Percentiles rank a stretch among this genome's conserved stretches.
These are phyloP conservation scores for Caranx ignobilis DNA, from an alignment of 2,113 vertebrate genomes.

Conservation along the genomic window DNA sequence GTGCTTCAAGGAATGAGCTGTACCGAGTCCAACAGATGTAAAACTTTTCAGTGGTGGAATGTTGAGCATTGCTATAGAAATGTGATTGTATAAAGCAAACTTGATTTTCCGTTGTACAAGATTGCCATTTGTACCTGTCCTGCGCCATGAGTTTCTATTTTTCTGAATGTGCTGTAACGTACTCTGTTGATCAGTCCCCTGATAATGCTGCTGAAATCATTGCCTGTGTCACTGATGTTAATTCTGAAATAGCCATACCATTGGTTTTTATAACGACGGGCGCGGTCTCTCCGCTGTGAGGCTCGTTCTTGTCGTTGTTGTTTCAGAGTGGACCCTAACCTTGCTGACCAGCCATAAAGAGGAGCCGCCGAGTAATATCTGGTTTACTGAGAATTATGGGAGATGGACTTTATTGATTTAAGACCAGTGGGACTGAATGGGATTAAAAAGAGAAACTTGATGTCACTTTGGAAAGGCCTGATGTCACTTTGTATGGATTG, in stretches of 20 bases:
- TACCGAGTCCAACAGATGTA: slow-evolving; percentile 54
- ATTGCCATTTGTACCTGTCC: slow-evolving; percentile 63
- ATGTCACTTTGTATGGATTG: slow-evolving; percentile 85
- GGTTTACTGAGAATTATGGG: slow-evolving; percentile 73
- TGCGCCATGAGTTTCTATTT: slow-evolving; percentile 55
- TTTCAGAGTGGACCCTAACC: slow-evolving; percentile 76
- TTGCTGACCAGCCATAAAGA: slow-evolving; percentile 72
- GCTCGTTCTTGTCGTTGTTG: slow-evolving; percentile 20
- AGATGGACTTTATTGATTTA: slow-evolving; percentile 54
- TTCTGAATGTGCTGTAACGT: slow-evolving; percentile 79
- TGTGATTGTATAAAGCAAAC: slow-evolving; percentile 81
- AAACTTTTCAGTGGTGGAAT: slow-evolving; percentile 70
- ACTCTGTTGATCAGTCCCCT: slow-evolving; percentile 65
- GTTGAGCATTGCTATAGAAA: slow-evolving; percentile 69
- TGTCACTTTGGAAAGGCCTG: slow-evolving; percentile 85
- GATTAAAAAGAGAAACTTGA: slow-evolving; percentile 76
- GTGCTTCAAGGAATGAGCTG: slow-evolving; percentile 70
- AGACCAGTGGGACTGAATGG: slow-evolving; percentile 64
- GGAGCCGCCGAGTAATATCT: slow-evolving; percentile 61
- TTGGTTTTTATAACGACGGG: slow-evolving; percentile 40
- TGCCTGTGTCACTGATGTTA: slow-evolving; percentile 70
- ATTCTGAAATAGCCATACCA: slow-evolving; percentile 55
- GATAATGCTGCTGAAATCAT: slow-evolving; percentile 81
- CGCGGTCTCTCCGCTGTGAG: slow-evolving; percentile 27
- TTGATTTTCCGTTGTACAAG: slow-evolving; percentile 66